Evolutionary conservation across 2,113 vertebrate genomes (phyloP).

Genomic region (Arenaria interpres): DNA sequence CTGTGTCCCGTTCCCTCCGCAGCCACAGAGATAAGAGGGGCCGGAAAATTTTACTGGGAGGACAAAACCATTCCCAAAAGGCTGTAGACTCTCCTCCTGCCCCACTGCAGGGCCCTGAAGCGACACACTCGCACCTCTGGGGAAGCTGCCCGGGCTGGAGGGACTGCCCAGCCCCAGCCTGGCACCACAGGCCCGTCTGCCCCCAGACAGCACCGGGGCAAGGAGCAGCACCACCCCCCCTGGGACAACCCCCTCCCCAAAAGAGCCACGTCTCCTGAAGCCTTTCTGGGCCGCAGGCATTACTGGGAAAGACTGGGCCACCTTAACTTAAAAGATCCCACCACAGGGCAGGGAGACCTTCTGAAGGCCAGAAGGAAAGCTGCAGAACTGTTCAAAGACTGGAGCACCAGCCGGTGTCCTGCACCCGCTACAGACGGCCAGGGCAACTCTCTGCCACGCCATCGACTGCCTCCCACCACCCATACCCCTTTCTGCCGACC

Average conservation of each 20-base stretch:
- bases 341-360: not conserved
- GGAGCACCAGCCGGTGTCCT: not conserved
- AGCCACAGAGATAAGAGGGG: not conserved
- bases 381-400: not conserved
- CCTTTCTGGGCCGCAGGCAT: not conserved
- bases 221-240: not conserved
- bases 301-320: not conserved
- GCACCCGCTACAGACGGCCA: not conserved
- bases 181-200: not conserved
- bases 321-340: not conserved
- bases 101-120: not conserved
- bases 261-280: not conserved
- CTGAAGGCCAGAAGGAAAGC: not conserved
- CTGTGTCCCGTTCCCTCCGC: not conserved
- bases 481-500: not conserved
- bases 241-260: not conserved
- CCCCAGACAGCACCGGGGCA: not conserved
- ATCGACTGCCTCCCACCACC: not conserved
- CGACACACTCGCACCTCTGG: not conserved
- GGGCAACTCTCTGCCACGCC: not conserved
- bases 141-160: not conserved
- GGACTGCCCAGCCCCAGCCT: not conserved
- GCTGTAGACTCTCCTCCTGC: no score
- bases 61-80: not conserved
- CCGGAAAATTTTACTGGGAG: not conserved